Evolutionary conservation across 37 sponge, comb jelly and placozoan genomes (phyloP), one percentile per base, ranked within the genome.

Genomic region (Hormiphora californensis): DNA sequence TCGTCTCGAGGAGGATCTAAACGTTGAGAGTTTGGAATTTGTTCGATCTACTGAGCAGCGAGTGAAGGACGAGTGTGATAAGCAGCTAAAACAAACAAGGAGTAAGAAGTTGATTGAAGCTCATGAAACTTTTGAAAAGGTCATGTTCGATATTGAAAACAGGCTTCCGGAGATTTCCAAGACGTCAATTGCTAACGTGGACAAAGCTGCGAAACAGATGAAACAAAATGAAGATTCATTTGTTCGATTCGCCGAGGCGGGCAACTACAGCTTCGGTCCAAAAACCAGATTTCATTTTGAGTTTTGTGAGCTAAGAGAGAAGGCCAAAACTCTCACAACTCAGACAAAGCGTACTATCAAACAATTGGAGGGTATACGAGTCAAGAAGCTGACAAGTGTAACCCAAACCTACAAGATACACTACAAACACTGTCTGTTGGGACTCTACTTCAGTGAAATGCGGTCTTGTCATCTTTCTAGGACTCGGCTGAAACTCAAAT

Each of bases 341-440:
- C 41, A 40, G 35, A 32, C 27, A 43, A 73, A 73, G 44, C 43
- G 81, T 1, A 40, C 35, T 19, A 0, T 73, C 3, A 73, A 73
- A 36, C 8, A 40, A 36, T 4, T 73, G 1, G 81, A 73, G 44
- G 21, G 46, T 2, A 11, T 21, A 40, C 40, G 43, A 33, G 25
- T 11, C 25, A 73, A 73, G 23, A 73, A 73, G 23, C 35, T 40
- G 7, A 3, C 41, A 5, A 40, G 46, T 40, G 36, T 15, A 32
- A 11, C 23, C 23, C 41, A 73, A 37, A 41, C 3, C 23, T 41
- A 73, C 35, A 73, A 73, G 25, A 73, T 4, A 27, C 81, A 73
- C 23, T 73, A 73, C 81, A 73, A 73, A 28, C 81, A 73, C 25
- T 73, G 81, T n/a, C 81, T 73, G 15, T 33, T 73, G 9, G 46